These are phyloP conservation scores for Drusus annulatus DNA, from an alignment of 1,140 invertebrate genomes.

Conservation along the genomic window DNA sequence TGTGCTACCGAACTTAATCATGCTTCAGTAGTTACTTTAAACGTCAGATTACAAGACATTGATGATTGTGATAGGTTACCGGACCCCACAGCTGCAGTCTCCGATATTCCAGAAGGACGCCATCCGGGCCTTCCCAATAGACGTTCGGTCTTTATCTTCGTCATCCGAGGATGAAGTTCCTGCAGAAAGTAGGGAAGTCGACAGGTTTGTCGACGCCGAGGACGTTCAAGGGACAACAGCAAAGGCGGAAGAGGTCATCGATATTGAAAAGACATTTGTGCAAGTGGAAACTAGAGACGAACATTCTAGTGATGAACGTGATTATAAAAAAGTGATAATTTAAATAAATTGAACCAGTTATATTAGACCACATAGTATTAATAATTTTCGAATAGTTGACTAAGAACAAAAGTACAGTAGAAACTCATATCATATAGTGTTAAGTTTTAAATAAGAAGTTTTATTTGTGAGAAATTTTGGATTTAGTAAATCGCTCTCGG, in stretches of 20 bases:
- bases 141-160: slow-evolving; percentile 10
- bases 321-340: slow-evolving; percentile 40
- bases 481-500: slow-evolving; percentile 8
- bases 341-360: slow-evolving; percentile 15
- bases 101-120: slow-evolving; percentile 4
- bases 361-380: slow-evolving; percentile 8
- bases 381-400: slow-evolving; percentile 21
- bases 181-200: background rate
- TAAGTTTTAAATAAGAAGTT: slow-evolving; percentile 11
- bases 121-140: slow-evolving; percentile 3
- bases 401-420: slow-evolving; percentile 9
- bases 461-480: slow-evolving; percentile 4
- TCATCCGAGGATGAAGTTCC: background rate
- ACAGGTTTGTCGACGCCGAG: slow-evolving; percentile 3
- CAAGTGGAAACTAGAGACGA: slow-evolving; percentile 21
- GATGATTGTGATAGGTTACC: slow-evolving; percentile 43
- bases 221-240: background rate
- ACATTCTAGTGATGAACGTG: slow-evolving; percentile 44
- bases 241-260: slow-evolving; percentile 13
- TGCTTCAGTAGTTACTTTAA: slow-evolving; percentile 7
- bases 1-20: background rate
- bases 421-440: background rate
- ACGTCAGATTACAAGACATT: slow-evolving; percentile 13
- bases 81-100: slow-evolving; percentile 9
- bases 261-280: slow-evolving; percentile 41